Evolutionary conservation across 2,113 vertebrate genomes (phyloP).

Genomic region (Microtus ochrogaster): DNA sequence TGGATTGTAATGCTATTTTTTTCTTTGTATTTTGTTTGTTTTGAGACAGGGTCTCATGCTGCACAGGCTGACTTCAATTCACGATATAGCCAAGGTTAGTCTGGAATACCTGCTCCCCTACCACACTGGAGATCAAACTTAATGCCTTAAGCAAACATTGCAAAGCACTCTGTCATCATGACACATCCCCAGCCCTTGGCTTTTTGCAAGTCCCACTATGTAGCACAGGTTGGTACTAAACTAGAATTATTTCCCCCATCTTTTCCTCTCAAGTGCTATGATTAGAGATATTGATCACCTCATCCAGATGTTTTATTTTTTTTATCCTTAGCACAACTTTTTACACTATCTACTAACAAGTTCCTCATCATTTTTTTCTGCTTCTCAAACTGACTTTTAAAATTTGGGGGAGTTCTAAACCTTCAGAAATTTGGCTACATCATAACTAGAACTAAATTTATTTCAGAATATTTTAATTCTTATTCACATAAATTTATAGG

Average conservation of each 20-base stretch:
- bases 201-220: not conserved
- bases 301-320: not conserved
- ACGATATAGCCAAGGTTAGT: not conserved
- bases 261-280: not conserved
- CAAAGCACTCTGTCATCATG: not conserved
- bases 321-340: constrained; percentile 22
- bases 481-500: constrained; percentile 32
- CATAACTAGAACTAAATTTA: constrained; percentile 47
- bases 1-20: not conserved
- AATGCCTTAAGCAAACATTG: not conserved
- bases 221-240: not conserved
- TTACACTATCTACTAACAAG: constrained; percentile 40
- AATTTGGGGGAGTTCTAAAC: not conserved
- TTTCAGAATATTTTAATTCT: constrained; percentile 44
- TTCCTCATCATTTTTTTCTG: not conserved
- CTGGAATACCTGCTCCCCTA: not conserved
- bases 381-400: constrained; percentile 25
- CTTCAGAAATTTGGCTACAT: constrained; percentile 25
- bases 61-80: not conserved
- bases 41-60: not conserved
- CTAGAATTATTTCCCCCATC: not conserved
- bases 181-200: not conserved
- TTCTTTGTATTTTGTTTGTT: not conserved
- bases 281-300: not conserved
- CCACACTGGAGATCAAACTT: not conserved